Evolutionary conservation across 2,888 invertebrate genomes (phyloP), one percentile per base, ranked within the genome.

Genomic region (Metalampra italica): DNA sequence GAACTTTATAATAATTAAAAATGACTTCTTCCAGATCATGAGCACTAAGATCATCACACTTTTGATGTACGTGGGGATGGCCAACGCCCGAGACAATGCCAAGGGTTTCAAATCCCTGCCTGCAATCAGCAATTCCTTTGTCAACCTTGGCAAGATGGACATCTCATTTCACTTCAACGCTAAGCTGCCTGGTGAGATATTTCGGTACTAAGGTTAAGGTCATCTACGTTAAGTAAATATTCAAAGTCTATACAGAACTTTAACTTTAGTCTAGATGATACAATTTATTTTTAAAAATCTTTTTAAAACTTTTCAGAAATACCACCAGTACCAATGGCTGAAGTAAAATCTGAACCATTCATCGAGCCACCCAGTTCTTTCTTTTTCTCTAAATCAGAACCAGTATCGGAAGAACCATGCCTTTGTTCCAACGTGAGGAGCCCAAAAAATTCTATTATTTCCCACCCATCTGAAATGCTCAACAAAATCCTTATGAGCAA

Each of bases 61-160:
- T 22, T 22, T 74, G 42, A 50, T 63, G n/a, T 62, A 53, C 41
- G 32, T 75, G 50, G 64, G 66, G 0, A 45, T 60, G 14, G 69
- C 52, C 14, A 55, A 44, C 29, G 51, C 55, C 32, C 63, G 74
- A 3, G 82, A 78, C 34, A n/a, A 59, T 9, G 53, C 54, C 12
- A 81, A 71, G 53, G 49, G 60, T 1, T 51, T 66, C 14, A 75
- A 68, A 47, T 55, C 76, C 0, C 52, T 75, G 37, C 84, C 86
- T 0, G 66, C 75, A 5, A 78, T 87, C 48, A 74, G 78, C 47
- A 77, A 79, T 54, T 89, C 88, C 9, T 62, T 88, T 8, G 78
- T 88, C 34, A 88, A 88, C 54, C 71, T 88, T 14, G 88, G 88
- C 29, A 87, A 85, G 66, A 82, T 89, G 78, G 88, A 88, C 44